phyloP scores from a whole-genome alignment of 2,113 vertebrate genomes.

The Xenus cinereus region DNA sequence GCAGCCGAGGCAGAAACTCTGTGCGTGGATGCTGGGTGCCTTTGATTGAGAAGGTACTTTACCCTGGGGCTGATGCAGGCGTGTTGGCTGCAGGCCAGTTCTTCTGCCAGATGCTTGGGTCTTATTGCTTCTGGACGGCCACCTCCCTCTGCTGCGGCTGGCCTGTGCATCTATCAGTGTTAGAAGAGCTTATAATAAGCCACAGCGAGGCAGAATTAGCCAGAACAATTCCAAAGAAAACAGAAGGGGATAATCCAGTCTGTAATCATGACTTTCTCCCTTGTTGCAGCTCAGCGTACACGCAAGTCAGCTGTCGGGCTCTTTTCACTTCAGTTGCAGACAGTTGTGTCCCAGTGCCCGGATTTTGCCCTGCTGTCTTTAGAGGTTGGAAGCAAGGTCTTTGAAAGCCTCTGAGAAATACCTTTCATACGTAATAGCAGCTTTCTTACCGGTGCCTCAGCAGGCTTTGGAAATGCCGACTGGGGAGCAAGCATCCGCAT shows the following conservation, averaged over 20 bases:
- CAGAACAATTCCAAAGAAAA: constrained; percentile 8
- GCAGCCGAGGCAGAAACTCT: not conserved
- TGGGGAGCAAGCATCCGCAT: not conserved
- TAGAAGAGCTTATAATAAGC: constrained; percentile 18
- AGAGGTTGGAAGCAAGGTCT: not conserved
- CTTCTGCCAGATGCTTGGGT: constrained; percentile 6
- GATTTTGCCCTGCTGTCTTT: not conserved
- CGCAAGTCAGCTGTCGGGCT: not conserved
- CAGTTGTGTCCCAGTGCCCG: not conserved
- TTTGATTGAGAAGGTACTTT: constrained; percentile 46
- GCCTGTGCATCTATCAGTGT: not conserved
- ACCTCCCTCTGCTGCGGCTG: not conserved
- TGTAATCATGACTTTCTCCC: not conserved
- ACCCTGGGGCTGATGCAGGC: not conserved
- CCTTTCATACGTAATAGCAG: not conserved
- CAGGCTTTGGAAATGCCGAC: not conserved
- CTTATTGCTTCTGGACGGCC: constrained; percentile 1
- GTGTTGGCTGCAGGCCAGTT: constrained; percentile 13
- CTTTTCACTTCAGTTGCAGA: not conserved
- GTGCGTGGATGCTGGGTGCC: not conserved
- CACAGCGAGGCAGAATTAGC: constrained; percentile 18
- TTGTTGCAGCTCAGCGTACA: not conserved
- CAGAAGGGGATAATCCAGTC: constrained; percentile 15
- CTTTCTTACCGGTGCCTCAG: not conserved
- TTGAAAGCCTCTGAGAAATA: not conserved